Evolutionary conservation across 1,140 invertebrate genomes (phyloP).

Genomic region (Drosophila littoralis): DNA sequence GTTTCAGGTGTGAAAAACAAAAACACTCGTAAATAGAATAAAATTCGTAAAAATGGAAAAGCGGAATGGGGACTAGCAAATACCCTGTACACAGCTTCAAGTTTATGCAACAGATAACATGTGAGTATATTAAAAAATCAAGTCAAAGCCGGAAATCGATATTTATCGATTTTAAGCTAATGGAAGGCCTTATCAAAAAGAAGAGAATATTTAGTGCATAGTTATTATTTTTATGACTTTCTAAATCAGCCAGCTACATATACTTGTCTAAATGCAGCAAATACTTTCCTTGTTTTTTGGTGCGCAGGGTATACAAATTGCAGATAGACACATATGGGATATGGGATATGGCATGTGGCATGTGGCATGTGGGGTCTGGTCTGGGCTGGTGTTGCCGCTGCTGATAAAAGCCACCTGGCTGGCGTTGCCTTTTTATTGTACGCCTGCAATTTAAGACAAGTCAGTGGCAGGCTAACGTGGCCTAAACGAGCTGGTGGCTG

Average conservation of each 20-base stretch:
- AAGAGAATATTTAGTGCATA: too few species aligned
- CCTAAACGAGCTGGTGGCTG: conserved; percentile 20
- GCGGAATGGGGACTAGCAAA: background rate
- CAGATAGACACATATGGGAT: conserved; percentile 21
- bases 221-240: too few species aligned
- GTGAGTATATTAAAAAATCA: too few species aligned
- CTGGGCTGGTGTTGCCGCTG: background rate
- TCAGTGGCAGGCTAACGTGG: conserved; percentile 9
- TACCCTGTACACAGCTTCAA: background rate
- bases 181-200: too few species aligned
- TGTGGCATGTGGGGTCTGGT: conserved; percentile 5
- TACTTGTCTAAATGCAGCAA: too few species aligned
- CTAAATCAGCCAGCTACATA: too few species aligned
- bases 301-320: conserved; percentile 14
- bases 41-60: conserved; percentile 1
- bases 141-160: too few species aligned
- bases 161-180: too few species aligned
- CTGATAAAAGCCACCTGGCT: conserved; percentile 45
- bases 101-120: too few species aligned
- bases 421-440: conserved; percentile 11
- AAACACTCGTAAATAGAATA: conserved; percentile 23
- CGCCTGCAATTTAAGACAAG: conserved; percentile 7
- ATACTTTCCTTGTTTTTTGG: background rate
- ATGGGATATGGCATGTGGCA: background rate
- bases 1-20: conserved; percentile 60